Base-by-base conservation (phyloP, 2,888 invertebrate species). In the Ennomos fuscantarius region DNA sequence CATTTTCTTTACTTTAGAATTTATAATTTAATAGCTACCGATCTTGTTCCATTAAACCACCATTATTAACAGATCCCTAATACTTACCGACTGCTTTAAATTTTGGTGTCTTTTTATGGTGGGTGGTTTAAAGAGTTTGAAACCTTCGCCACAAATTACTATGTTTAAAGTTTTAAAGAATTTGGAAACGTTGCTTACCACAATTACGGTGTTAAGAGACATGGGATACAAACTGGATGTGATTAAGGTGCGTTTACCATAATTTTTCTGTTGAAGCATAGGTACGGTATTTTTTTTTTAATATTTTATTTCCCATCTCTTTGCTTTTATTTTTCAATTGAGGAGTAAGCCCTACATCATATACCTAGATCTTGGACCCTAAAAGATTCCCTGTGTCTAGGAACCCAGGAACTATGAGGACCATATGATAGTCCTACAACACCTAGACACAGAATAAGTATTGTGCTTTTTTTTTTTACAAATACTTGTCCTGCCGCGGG, bases 1-100 rank as follows among this genome's bases (percentile, higher is more conserved):
- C 85, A 85, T 74, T 83, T 78, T 77, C 71, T 80, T 81, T 81
- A 78, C 76, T 80, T 81, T 78, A 76, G 83, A 76, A 62, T 64
- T 58, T 62, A 58, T 63, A 66, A 66, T 62, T 58, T 66, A 66
- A 84, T 80, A 73, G 76, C 84, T 81, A 79, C 84, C 69, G 74
- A 72, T 66, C 62, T 66, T 62, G 43, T 64, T 65, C 63, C 48
- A 62, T 57, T 52, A 53, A 56, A 36, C 55, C 55, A 62, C 65
- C 68, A 70, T 8, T 11, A 8, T 40, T 24, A 32, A 8, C 10
- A 40, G 53, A 57, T 8, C 62, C 55, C 9, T 35, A 8, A 6
- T 2, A 9, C 2, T n/a, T 1, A 41, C 32, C 24, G 8, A 6
- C 8, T 6, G 31, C 0, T 11, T 9, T 10, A n/a, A 1, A 1